Evolutionary conservation across 2,113 vertebrate genomes (phyloP).

Genomic region (Anser brachyrhynchus): DNA sequence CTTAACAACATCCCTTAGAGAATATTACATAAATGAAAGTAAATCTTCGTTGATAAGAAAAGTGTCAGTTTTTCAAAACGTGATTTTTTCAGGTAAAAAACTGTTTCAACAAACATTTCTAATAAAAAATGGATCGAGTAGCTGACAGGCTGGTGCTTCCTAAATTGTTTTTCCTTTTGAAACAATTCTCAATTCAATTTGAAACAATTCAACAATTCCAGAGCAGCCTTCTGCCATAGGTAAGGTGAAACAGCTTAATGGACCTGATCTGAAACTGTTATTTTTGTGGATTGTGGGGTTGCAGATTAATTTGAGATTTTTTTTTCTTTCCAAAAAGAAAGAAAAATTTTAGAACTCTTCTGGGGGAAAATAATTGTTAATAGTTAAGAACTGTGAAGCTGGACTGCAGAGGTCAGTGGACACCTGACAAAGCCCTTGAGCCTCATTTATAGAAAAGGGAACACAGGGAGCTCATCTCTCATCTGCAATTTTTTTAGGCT

Average conservation of each 20-base stretch:
- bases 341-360: not conserved
- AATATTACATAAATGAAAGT: not conserved
- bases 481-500: not conserved
- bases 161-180: not conserved
- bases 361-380: not conserved
- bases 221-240: not conserved
- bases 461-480: not conserved
- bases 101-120: not conserved
- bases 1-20: not conserved
- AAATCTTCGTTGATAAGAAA: not conserved
- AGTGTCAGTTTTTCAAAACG: not conserved
- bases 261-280: not conserved
- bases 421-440: not conserved
- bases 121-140: constrained; percentile 40
- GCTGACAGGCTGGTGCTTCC: not conserved
- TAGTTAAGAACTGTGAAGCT: not conserved
- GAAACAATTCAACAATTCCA: not conserved
- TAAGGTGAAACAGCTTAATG: not conserved
- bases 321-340: not conserved
- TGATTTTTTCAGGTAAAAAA: not conserved
- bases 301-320: not conserved
- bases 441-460: not conserved
- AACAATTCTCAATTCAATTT: not conserved
- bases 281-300: not conserved
- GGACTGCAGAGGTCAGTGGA: not conserved